A percentile compares a stretch with the other conserved stretches of the same genome.
These are phyloP conservation scores for Galleria mellonella DNA, from an alignment of 1,140 invertebrate genomes.

Conservation along the genomic window DNA sequence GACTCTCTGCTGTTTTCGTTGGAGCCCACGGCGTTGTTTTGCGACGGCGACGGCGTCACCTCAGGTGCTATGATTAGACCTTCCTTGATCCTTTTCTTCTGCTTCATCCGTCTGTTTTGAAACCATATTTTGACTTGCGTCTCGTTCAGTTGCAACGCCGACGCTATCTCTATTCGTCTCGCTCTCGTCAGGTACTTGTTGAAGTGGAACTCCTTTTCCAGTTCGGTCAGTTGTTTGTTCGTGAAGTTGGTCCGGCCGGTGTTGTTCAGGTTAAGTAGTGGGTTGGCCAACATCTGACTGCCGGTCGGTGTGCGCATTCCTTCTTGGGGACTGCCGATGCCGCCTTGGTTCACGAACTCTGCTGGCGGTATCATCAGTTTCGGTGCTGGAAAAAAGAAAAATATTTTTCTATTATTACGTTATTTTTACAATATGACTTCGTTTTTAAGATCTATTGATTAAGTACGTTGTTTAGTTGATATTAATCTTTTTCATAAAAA, in stretches of 20 bases:
- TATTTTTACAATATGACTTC: no score
- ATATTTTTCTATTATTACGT: neutral
- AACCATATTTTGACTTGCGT: constrained; percentile 96
- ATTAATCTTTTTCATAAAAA: no score
- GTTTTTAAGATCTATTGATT: no score
- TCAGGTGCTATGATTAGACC: constrained; percentile 78
- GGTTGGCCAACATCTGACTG: constrained; percentile 61
- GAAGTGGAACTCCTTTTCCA: constrained; percentile 99
- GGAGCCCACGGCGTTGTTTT: constrained; percentile 58
- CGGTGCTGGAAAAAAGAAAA: constrained; percentile 77
- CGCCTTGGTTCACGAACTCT: constrained; percentile 62
- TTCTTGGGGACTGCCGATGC: constrained; percentile 54
- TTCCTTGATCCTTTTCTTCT: constrained; percentile 95
- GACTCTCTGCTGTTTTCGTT: constrained; percentile 79
- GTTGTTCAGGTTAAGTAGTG: constrained; percentile 81
- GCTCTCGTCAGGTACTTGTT: constrained; percentile 99
- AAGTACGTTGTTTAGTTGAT: no score
- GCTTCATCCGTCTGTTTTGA: constrained; percentile 94
- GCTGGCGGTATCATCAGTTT: constrained; percentile 77
- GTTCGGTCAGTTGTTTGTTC: constrained; percentile 98
- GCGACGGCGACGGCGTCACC: constrained; percentile 43
- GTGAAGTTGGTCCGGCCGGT: constrained; percentile 98
- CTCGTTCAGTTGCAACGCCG: constrained; percentile 96
- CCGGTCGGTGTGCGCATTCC: constrained; percentile 54
- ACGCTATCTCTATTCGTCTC: constrained; percentile 97